Evolutionary conservation across 2,797 vertebrate genomes (phyloP).

Genomic region (Sebastes kiyomatsui): DNA sequence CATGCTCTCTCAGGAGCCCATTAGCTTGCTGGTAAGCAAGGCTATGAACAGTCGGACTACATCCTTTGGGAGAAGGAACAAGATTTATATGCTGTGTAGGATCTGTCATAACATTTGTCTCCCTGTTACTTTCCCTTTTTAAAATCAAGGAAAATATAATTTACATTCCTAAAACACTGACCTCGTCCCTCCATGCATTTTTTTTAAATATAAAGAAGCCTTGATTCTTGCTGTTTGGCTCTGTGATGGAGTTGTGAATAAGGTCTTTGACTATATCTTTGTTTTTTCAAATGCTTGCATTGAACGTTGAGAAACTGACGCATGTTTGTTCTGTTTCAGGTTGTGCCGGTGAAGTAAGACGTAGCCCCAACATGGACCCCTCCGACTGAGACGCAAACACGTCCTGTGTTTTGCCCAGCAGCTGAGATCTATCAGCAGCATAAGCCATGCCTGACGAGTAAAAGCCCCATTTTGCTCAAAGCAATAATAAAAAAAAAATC

Average conservation of each 20-base stretch:
- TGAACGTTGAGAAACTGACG: conserved; percentile 12
- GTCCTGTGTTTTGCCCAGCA: conserved; percentile 84
- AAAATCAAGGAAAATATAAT: not conserved
- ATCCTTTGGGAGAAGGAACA: conserved; percentile 13
- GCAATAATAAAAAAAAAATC: conserved; percentile 74
- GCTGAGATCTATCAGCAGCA: conserved; percentile 85
- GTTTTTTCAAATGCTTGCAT: not conserved
- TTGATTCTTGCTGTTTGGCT: not conserved
- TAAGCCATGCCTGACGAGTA: conserved; percentile 92
- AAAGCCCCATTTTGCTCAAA: conserved; percentile 86
- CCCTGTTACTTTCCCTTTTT: not conserved
- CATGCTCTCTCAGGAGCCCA: conserved; percentile 29
- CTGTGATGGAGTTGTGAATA: not conserved
- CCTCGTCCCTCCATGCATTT: not conserved
- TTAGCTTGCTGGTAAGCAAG: conserved; percentile 25
- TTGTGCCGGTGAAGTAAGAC: conserved; percentile 89
- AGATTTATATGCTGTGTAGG: not conserved
- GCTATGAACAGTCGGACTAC: conserved; percentile 1
- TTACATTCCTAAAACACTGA: not conserved
- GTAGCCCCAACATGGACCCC: conserved; percentile 89
- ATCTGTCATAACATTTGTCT: not conserved
- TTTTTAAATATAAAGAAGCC: not conserved
- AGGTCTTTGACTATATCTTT: not conserved
- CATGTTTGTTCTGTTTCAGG: conserved; percentile 80
- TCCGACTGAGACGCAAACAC: conserved; percentile 83